These are phyloP conservation scores for Natator depressus DNA, from an alignment of 2,113 vertebrate genomes.

Conservation along the genomic window DNA sequence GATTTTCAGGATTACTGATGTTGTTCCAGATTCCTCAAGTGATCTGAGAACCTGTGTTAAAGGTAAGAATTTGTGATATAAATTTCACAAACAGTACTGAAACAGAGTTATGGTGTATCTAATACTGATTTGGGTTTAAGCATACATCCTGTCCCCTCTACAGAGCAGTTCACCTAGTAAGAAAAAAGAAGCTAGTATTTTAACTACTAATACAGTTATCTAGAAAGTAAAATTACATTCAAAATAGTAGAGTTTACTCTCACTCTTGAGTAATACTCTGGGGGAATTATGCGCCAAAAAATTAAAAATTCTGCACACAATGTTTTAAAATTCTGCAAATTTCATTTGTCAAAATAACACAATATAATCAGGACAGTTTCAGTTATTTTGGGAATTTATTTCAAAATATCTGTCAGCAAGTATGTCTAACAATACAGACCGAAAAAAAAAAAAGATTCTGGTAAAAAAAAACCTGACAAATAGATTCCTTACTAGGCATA, in stretches of 20 bases:
- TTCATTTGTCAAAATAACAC: too few species aligned
- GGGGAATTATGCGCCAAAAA: too few species aligned
- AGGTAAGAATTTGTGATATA: constrained; percentile 75
- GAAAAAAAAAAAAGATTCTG: too few species aligned
- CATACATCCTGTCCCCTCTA: rapidly evolving
- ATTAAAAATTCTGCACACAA: too few species aligned
- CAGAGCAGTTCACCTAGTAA: neutral
- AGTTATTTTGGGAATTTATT: too few species aligned
- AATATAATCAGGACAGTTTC: too few species aligned
- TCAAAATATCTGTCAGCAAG: too few species aligned
- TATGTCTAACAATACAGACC: too few species aligned
- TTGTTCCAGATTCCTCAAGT: constrained; percentile 66
- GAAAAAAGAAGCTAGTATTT: neutral
- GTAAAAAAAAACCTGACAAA: too few species aligned
- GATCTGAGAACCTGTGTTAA: constrained; percentile 90
- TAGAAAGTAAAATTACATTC: neutral
- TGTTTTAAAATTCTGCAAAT: too few species aligned
- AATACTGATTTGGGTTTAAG: neutral
- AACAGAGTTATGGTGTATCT: neutral
- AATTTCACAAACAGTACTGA: neutral
- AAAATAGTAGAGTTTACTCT: neutral
- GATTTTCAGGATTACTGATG: constrained; percentile 62
- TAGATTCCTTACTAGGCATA: too few species aligned
- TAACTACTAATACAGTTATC: neutral
- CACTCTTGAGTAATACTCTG: neutral